Conservation (phyloP, 1,140 invertebrate genomes). For the Zaprionus taronus region DNA sequence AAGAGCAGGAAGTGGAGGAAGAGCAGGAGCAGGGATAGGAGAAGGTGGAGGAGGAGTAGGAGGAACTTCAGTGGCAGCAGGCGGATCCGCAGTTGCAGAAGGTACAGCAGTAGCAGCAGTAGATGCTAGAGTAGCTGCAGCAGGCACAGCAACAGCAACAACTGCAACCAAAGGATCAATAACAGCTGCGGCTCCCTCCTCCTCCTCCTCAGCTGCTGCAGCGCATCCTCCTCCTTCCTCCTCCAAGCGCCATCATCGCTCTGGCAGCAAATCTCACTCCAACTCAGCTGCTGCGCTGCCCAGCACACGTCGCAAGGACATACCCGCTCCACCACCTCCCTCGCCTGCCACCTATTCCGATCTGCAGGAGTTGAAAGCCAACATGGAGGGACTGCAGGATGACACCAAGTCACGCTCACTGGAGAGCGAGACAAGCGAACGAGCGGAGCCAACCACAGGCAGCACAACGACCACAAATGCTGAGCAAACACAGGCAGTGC, state of each 20-base stretch:
- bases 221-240: background rate
- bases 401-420: conserved; percentile 72
- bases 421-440: conserved; percentile 58
- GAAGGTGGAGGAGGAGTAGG: background rate
- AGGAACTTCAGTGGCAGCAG: background rate
- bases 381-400: conserved; percentile 71
- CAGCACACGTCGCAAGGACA: conserved; percentile 64
- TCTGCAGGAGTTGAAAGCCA: conserved; percentile 74
- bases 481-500: background rate
- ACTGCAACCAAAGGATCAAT: background rate
- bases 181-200: background rate
- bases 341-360: conserved; percentile 80
- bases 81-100: too few relatives aligned
- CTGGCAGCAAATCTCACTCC: conserved; percentile 44
- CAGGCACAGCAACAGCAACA: too few relatives aligned
- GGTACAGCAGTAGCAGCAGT: background rate
- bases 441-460: background rate
- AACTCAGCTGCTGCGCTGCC: conserved; percentile 12
- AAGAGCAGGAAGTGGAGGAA: background rate
- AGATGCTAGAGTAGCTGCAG: background rate
- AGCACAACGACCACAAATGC: background rate
- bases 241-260: conserved; percentile 63
- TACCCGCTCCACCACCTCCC: conserved; percentile 75
- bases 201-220: background rate
- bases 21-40: background rate